These are phyloP conservation scores for Lucifuga dentata DNA, from an alignment of 2,113 vertebrate species.

Conservation along the genomic window DNA sequence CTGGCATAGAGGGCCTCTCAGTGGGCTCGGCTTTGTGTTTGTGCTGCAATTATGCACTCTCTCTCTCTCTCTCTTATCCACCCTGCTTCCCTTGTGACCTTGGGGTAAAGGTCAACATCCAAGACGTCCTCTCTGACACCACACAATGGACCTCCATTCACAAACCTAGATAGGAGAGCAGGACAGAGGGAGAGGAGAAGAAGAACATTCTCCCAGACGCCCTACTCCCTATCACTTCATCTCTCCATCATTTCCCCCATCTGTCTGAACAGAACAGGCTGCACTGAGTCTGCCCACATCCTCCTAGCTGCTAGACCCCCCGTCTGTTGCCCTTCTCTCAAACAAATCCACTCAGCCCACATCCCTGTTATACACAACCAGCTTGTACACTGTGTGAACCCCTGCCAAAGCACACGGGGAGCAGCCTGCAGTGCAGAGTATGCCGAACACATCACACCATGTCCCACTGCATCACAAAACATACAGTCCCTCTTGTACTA, in stretches of 20 bases:
- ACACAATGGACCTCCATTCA: constrained; percentile 78
- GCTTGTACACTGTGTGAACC: constrained; percentile 43
- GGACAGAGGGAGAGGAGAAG: constrained; percentile 49
- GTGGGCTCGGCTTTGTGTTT: constrained; percentile 68
- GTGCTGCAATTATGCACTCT: constrained; percentile 66
- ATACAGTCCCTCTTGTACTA: constrained; percentile 16
- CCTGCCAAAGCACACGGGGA: constrained; percentile 37
- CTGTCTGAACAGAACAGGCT: constrained; percentile 42
- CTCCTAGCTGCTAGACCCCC: constrained; percentile 54
- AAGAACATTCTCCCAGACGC: constrained; percentile 58
- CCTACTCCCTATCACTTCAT: constrained; percentile 62
- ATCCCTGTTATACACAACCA: constrained; percentile 42
- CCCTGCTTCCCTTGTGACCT: constrained; percentile 64
- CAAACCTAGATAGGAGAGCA: constrained; percentile 9
- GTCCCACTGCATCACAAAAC: constrained; percentile 10
- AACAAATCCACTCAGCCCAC: constrained; percentile 57
- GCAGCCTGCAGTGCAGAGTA: constrained; percentile 5
- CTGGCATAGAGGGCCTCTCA: constrained; percentile 47
- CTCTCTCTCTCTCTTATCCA: constrained; percentile 72
- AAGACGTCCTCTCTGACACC: constrained; percentile 55
- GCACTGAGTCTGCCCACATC: constrained; percentile 66
- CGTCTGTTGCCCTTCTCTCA: constrained; percentile 55
- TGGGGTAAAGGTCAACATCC: constrained; percentile 68
- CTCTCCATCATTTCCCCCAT: constrained; percentile 67
- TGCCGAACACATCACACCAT: constrained; percentile 12